Evolutionary conservation across 2,888 invertebrate genomes (phyloP).

Genomic region (Auanema freiburgensis): DNA sequence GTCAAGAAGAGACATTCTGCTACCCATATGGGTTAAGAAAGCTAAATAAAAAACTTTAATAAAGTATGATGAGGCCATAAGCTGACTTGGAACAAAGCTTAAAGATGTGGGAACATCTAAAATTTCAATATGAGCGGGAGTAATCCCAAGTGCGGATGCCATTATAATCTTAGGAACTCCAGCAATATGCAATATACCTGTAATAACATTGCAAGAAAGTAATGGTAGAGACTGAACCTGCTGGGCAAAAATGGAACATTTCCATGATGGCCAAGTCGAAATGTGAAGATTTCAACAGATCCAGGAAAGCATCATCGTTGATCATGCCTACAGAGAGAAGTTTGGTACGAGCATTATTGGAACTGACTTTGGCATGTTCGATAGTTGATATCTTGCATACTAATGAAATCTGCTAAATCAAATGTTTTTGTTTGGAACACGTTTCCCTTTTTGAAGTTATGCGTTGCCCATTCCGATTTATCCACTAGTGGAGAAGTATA

Average conservation of each 20-base stretch:
- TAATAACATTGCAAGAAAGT: not conserved
- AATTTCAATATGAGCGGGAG: constrained; percentile 24
- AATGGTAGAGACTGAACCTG: constrained; percentile 3
- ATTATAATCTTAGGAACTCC: constrained; percentile 25
- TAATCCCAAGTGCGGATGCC: constrained; percentile 30
- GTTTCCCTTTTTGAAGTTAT: constrained; percentile 26
- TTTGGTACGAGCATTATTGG: not conserved
- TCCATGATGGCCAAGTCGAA: constrained; percentile 27
- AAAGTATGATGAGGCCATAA: not conserved
- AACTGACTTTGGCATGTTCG: constrained; percentile 23
- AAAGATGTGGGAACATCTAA: constrained; percentile 17
- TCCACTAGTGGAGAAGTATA: constrained; percentile 14
- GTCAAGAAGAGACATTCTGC: constrained; percentile 17
- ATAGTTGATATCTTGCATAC: constrained; percentile 28
- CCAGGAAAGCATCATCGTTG: constrained; percentile 15
- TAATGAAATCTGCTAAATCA: constrained; percentile 22
- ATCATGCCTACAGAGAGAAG: constrained; percentile 21
- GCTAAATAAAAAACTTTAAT: constrained; percentile 12
- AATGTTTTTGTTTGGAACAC: constrained; percentile 25
- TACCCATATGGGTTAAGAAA: constrained; percentile 22
- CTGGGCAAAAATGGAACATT: constrained; percentile 33
- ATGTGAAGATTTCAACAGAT: constrained; percentile 8
- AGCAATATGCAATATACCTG: constrained; percentile 13
- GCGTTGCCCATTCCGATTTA: constrained; percentile 15
- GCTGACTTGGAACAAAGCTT: constrained; percentile 27